Evolutionary conservation across 1,140 invertebrate genomes (phyloP), one percentile per base, ranked within the genome.

Genomic region (Piezodorus guildinii): DNA sequence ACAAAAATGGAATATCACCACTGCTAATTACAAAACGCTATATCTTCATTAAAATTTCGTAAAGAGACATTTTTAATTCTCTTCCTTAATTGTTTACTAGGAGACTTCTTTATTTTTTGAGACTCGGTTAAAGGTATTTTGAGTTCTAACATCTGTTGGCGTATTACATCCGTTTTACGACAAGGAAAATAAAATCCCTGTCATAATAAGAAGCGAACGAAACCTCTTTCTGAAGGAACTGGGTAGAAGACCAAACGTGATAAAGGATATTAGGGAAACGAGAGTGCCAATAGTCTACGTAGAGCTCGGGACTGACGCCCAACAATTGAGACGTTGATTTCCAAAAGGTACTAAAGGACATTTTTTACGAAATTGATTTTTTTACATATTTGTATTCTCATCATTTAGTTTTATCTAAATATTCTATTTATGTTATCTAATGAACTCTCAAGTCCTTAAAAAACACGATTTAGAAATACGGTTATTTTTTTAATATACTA

Each of bases 261-360:
- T 87, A 82, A 0, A 98, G 74, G 1, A 98, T 80, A 44, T 80
- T 74, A 0, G 96, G 96, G 77, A 99, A 99, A 66, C 90, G 80
- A 6, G 77, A 77, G 0, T 90, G n/a, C 87, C 96, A 99, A 75
- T 99, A 99, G n/a, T 81, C 77, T n/a, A 92, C 83, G 76, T 96
- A 99, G 64, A 88, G 83, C 66, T 92, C 84, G 0, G 96, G 94
- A 68, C 96, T 83, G 44, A 83, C 78, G 0, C 96, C 96, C 0
- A 98, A 79, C 63, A 85, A n/a, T n/a, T n/a, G n/a, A n/a, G n/a
- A n/a, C n/a, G n/a, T n/a, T n/a, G n/a, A n/a, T n/a, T n/a, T n/a
- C n/a, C n/a, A n/a, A n/a, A n/a, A n/a, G n/a, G n/a, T n/a, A n/a
- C n/a, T n/a, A n/a, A n/a, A n/a, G n/a, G n/a, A n/a, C n/a, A n/a